Percentiles rank a stretch among this genome's conserved stretches.
Conservation (phyloP, 2,113 vertebrate species). For the Pseudolaguvia tuberculata region DNA sequence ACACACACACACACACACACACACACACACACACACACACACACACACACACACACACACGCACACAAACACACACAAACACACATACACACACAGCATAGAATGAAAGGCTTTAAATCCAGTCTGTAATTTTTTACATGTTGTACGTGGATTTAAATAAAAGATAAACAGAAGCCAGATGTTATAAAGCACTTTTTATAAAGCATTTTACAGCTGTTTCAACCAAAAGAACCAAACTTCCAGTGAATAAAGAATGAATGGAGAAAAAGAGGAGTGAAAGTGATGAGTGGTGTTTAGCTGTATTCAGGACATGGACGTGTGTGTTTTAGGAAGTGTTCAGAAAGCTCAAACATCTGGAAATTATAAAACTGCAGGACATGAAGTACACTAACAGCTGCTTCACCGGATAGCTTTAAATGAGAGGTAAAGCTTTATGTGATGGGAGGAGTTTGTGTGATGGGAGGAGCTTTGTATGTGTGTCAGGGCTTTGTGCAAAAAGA, state of each 20-base stretch:
- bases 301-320: neutral
- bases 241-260: neutral
- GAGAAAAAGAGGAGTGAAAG: neutral
- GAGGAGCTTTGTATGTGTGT: too few relatives aligned
- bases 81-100: neutral
- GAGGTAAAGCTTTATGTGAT: neutral
- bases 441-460: neutral
- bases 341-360: neutral
- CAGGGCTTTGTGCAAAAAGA: too few relatives aligned
- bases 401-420: neutral
- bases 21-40: too few relatives aligned
- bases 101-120: neutral
- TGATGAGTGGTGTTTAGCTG: neutral
- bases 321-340: neutral
- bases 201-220: neutral
- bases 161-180: neutral
- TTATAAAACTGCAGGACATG: neutral
- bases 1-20: too few relatives aligned
- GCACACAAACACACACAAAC: neutral
- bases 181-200: neutral
- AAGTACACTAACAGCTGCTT: neutral
- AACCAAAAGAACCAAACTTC: neutral
- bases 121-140: neutral
- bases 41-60: too few relatives aligned
- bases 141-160: slow-evolving; percentile 25